A percentile compares a stretch with the other conserved stretches of the same genome.
Conservation (phyloP, 2,888 invertebrate species). For the Saturnia pavonia region DNA sequence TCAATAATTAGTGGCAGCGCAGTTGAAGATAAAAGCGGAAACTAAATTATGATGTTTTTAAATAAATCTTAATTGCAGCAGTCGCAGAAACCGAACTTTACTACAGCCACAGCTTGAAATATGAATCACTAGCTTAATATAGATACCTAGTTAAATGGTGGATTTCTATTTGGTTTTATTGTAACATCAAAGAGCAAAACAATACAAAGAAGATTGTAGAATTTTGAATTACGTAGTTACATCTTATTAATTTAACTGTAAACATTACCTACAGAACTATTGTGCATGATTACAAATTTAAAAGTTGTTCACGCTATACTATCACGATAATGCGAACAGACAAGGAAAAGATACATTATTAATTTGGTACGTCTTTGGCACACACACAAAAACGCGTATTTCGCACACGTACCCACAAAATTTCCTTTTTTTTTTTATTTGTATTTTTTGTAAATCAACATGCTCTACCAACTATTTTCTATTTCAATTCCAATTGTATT, state of each 20-base stretch:
- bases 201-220: not conserved
- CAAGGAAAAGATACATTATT: too few relatives aligned
- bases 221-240: not conserved
- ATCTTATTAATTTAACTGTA: not conserved
- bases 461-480: too few relatives aligned
- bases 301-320: too few relatives aligned
- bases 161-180: conserved; percentile 1
- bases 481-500: too few relatives aligned
- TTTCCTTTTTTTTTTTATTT: too few relatives aligned
- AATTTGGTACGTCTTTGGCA: too few relatives aligned
- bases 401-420: too few relatives aligned
- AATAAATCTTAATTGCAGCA: not conserved
- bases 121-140: not conserved
- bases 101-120: not conserved
- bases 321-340: too few relatives aligned
- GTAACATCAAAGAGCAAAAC: not conserved
- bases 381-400: too few relatives aligned
- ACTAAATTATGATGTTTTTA: not conserved
- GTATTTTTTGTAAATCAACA: too few relatives aligned
- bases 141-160: not conserved
- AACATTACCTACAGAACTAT: not conserved
- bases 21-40: not conserved
- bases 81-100: not conserved
- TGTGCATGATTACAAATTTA: too few relatives aligned
- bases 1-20: not conserved